phyloP scores from a whole-genome alignment of 2,113 vertebrate genomes.

The Galeopterus variegatus region DNA sequence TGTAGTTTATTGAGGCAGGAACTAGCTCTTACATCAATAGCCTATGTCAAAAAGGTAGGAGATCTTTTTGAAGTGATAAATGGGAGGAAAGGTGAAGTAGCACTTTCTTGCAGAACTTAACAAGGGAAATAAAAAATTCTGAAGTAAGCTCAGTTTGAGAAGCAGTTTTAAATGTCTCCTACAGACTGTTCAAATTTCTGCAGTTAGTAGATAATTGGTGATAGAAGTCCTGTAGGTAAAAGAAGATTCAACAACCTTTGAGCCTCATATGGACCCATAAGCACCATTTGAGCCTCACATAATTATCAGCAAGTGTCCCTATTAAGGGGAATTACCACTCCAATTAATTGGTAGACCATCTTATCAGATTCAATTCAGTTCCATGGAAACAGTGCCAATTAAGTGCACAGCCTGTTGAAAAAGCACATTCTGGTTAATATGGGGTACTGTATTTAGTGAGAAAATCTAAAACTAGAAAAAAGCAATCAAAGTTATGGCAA shows the following conservation, averaged over 20 bases:
- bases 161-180: conserved; percentile 75
- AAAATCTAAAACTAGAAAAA: background rate
- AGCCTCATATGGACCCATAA: conserved; percentile 80
- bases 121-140: background rate
- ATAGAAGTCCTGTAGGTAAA: conserved; percentile 77
- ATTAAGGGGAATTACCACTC: conserved; percentile 88
- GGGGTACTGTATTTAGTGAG: background rate
- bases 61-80: conserved; percentile 55
- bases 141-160: conserved; percentile 67
- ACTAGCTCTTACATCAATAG: background rate
- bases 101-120: conserved; percentile 10
- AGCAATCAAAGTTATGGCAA: background rate
- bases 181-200: conserved; percentile 76
- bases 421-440: conserved; percentile 75
- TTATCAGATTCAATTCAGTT: conserved; percentile 89
- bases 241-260: conserved; percentile 75
- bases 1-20: background rate
- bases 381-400: conserved; percentile 86
- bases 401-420: conserved; percentile 84
- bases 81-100: conserved; percentile 5
- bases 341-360: conserved; percentile 87
- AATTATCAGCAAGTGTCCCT: conserved; percentile 87
- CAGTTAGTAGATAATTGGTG: conserved; percentile 77
- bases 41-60: background rate
- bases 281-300: conserved; percentile 84